Evolutionary conservation across 2,888 invertebrate genomes (phyloP).

Genomic region (Syrphus vitripennis): DNA sequence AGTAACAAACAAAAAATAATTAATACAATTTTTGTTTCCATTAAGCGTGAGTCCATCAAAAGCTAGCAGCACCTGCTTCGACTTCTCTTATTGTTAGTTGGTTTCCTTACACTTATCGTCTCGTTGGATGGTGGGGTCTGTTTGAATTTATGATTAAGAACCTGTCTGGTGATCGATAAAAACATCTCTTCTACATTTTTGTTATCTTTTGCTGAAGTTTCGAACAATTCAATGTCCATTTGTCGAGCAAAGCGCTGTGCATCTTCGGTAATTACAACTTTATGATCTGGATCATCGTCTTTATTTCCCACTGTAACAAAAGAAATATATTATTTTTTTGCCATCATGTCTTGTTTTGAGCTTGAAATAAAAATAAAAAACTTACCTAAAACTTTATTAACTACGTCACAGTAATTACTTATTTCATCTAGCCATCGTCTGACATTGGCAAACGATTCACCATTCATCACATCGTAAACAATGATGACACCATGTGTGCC

Average conservation of each 20-base stretch:
- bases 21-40: constrained; percentile 28
- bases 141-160: constrained; percentile 80
- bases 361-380: neutral
- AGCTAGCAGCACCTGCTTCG: constrained; percentile 80
- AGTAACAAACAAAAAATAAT: constrained; percentile 46
- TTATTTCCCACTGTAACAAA: constrained; percentile 93
- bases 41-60: constrained; percentile 40
- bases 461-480: constrained; percentile 99
- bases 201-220: constrained; percentile 99
- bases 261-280: constrained; percentile 98
- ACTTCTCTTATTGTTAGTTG: constrained; percentile 76
- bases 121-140: constrained; percentile 79
- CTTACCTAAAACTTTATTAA: constrained; percentile 97
- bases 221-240: constrained; percentile 98
- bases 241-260: constrained; percentile 98
- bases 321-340: neutral
- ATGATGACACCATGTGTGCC: constrained; percentile 99
- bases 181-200: constrained; percentile 99
- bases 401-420: constrained; percentile 99
- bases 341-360: too few relatives aligned
- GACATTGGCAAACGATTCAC: constrained; percentile 99
- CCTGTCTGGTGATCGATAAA: constrained; percentile 85
- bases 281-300: constrained; percentile 95
- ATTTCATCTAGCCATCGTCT: constrained; percentile 99
- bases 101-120: constrained; percentile 77